These are phyloP conservation scores for Shinisaurus crocodilurus DNA, from an alignment of 2,113 vertebrate species.

Conservation along the genomic window DNA sequence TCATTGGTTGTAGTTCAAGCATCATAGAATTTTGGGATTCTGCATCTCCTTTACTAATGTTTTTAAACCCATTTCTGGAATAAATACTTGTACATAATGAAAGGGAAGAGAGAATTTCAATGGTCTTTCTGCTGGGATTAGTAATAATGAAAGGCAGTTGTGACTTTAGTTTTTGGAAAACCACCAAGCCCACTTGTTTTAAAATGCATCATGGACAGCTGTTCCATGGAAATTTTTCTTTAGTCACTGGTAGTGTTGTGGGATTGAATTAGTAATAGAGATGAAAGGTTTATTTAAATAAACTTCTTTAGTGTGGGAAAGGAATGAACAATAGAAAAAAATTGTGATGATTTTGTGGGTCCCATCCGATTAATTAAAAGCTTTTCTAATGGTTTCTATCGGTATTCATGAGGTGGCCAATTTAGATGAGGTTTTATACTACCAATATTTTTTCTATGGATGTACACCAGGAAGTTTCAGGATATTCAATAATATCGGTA, in stretches of 20 bases:
- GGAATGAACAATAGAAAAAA: conserved; percentile 8
- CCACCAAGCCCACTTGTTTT: conserved; percentile 32
- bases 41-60: not conserved
- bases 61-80: not conserved
- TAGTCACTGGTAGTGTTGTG: not conserved
- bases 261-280: conserved; percentile 32
- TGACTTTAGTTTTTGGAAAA: not conserved
- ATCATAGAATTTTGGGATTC: not conserved
- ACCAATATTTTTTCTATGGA: not conserved
- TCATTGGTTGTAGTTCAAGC: not conserved
- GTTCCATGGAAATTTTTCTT: conserved; percentile 33
- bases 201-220: not conserved
- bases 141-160: conserved; percentile 22
- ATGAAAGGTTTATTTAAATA: conserved; percentile 21
- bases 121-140: not conserved
- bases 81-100: conserved; percentile 4
- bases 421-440: not conserved
- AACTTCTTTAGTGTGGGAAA: not conserved
- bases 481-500: not conserved
- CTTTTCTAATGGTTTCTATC: not conserved
- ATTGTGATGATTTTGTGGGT: not conserved
- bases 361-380: not conserved
- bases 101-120: conserved; percentile 12
- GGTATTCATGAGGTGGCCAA: not conserved
- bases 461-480: too few relatives aligned